Evolutionary conservation across 2,797 vertebrate genomes (phyloP).

Genomic region (Setipinna tenuifilis): DNA sequence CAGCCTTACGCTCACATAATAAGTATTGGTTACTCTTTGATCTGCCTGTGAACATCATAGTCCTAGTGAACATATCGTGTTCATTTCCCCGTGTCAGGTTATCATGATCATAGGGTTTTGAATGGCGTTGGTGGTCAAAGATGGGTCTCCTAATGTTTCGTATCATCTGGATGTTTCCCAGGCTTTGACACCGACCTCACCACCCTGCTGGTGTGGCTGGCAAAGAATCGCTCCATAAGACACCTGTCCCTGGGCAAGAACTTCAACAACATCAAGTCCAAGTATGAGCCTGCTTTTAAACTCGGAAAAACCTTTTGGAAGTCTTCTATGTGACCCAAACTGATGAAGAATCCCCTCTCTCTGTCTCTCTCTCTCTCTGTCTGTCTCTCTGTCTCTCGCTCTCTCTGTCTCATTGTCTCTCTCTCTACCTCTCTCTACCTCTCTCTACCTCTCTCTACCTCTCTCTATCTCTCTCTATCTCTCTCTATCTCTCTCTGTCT

Average conservation of each 20-base stretch:
- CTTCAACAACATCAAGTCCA: constrained; percentile 98
- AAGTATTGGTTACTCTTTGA: background rate
- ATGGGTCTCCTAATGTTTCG: background rate
- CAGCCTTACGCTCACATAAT: background rate
- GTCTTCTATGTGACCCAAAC: background rate
- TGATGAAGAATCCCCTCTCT: background rate
- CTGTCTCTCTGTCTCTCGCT: background rate
- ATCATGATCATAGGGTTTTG: background rate
- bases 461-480: background rate
- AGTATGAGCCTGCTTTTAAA: constrained; percentile 72
- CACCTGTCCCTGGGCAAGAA: constrained; percentile 94
- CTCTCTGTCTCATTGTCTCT: background rate
- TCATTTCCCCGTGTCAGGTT: background rate
- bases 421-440: background rate
- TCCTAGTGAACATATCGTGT: background rate
- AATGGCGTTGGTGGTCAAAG: background rate
- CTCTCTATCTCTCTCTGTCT: background rate
- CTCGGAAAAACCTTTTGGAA: background rate
- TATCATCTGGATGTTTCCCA: constrained; percentile 53
- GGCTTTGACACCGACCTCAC: constrained; percentile 93
- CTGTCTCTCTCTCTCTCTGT: background rate
- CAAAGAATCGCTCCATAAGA: constrained; percentile 94
- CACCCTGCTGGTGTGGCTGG: constrained; percentile 93
- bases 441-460: background rate
- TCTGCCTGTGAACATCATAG: background rate